A percentile compares a stretch with the other conserved stretches of the same genome.
These are phyloP conservation scores for Bucco capensis DNA, from an alignment of 2,113 vertebrate species.

Conservation along the genomic window DNA sequence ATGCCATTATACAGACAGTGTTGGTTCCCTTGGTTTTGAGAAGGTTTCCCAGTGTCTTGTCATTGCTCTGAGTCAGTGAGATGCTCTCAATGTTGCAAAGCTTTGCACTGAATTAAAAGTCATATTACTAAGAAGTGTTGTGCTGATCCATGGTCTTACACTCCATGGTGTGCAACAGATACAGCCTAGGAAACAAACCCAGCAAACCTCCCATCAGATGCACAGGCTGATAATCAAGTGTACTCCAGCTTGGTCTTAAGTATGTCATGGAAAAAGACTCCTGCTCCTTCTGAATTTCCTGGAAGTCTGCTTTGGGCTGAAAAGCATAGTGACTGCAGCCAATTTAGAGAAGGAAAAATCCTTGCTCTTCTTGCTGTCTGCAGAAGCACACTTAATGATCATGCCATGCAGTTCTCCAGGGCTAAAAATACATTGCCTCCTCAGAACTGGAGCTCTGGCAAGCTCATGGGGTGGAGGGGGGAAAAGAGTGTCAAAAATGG, in stretches of 20 bases:
- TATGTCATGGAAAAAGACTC: constrained; percentile 39
- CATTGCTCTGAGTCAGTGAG: constrained; percentile 26
- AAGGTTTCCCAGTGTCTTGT: not conserved
- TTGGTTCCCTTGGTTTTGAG: not conserved
- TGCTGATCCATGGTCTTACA: not conserved
- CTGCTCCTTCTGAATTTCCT: constrained; percentile 37
- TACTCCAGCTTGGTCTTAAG: not conserved
- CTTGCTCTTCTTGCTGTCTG: constrained; percentile 38
- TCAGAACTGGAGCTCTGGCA: constrained; percentile 41
- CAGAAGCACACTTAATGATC: constrained; percentile 36
- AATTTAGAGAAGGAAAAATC: constrained; percentile 54
- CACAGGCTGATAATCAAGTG: not conserved
- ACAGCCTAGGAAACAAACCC: constrained; percentile 15
- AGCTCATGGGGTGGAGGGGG: not conserved
- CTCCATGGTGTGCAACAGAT: not conserved
- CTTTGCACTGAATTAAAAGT: constrained; percentile 35
- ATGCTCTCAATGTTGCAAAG: not conserved
- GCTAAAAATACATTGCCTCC: constrained; percentile 54
- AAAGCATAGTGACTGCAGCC: constrained; percentile 25
- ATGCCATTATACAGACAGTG: not conserved
- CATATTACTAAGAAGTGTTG: constrained; percentile 41
- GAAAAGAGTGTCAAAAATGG: not conserved
- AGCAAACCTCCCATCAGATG: not conserved
- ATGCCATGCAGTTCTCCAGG: constrained; percentile 13
- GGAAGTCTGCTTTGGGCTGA: constrained; percentile 56